Percentiles rank a stretch among this genome's conserved stretches.
Evolutionary conservation across 2,888 invertebrate genomes (phyloP).

Genomic region (Drosophila limbata): DNA sequence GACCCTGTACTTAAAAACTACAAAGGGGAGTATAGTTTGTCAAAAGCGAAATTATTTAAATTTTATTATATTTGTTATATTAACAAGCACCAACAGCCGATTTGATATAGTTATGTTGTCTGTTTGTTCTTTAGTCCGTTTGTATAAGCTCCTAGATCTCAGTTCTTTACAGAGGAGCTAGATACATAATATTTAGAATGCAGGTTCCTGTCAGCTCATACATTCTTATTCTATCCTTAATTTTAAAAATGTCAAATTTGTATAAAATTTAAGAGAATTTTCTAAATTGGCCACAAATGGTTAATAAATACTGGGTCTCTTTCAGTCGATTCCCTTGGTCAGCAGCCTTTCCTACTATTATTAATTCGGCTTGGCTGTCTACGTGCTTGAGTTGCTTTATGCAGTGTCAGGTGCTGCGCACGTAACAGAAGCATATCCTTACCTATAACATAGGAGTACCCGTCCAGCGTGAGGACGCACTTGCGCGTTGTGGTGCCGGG

Average conservation of each 20-base stretch:
- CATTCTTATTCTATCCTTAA: too few relatives aligned
- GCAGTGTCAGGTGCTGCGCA: constrained; percentile 13
- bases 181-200: too few relatives aligned
- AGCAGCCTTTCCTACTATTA: not conserved
- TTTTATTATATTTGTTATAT: too few relatives aligned
- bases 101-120: too few relatives aligned
- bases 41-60: not conserved
- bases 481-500: constrained; percentile 88
- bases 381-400: constrained; percentile 40
- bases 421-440: constrained; percentile 82
- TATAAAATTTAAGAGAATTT: too few relatives aligned
- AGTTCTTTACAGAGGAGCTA: too few relatives aligned
- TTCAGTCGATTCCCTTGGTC: not conserved
- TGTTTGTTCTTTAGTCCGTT: too few relatives aligned
- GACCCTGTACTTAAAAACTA: not conserved
- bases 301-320: not conserved
- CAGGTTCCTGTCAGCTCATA: too few relatives aligned
- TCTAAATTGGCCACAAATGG: too few relatives aligned
- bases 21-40: not conserved
- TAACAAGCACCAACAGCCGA: too few relatives aligned
- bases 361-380: not conserved
- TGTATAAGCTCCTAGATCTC: too few relatives aligned
- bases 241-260: too few relatives aligned
- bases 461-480: constrained; percentile 93
- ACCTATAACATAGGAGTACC: constrained; percentile 96